A percentile compares a stretch with the other conserved stretches of the same genome.
phyloP scores from a whole-genome alignment of 2,888 invertebrate species.

The Metellina segmentata region DNA sequence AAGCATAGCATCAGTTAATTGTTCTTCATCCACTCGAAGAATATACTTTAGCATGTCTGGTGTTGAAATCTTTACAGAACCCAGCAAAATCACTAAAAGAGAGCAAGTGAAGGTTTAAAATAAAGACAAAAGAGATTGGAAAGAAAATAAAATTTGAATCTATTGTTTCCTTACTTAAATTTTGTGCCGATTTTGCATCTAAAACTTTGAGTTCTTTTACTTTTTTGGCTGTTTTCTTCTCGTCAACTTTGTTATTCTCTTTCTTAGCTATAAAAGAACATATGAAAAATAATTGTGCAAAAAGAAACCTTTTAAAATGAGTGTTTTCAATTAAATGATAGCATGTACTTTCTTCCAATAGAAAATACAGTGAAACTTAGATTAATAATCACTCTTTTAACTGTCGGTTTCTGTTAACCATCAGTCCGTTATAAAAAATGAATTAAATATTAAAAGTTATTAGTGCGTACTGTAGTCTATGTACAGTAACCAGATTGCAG shows the following conservation, averaged over 20 bases:
- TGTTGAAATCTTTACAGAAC: slow-evolving; percentile 83
- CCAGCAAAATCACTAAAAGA: slow-evolving; percentile 82
- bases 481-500: too few relatives aligned
- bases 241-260: slow-evolving; percentile 73
- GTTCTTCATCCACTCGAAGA: slow-evolving; percentile 91
- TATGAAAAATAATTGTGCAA: background rate
- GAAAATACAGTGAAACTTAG: too few relatives aligned
- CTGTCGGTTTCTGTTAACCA: too few relatives aligned
- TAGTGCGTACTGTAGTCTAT: too few relatives aligned
- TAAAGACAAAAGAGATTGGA: slow-evolving; percentile 1
- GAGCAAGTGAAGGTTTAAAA: background rate
- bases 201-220: slow-evolving; percentile 94
- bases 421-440: too few relatives aligned
- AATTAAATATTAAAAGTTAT: too few relatives aligned
- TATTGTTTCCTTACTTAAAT: slow-evolving; percentile 83
- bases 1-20: slow-evolving; percentile 91
- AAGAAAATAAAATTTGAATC: slow-evolving; percentile 1
- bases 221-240: slow-evolving; percentile 85
- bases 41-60: slow-evolving; percentile 86
- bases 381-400: too few relatives aligned
- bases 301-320: background rate
- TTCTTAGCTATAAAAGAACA: slow-evolving; percentile 57
- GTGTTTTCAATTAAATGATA: too few relatives aligned
- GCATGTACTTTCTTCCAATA: too few relatives aligned
- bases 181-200: slow-evolving; percentile 96